Conservation (phyloP, 2,888 invertebrate genomes). For the Tuberolachnus salignus region DNA sequence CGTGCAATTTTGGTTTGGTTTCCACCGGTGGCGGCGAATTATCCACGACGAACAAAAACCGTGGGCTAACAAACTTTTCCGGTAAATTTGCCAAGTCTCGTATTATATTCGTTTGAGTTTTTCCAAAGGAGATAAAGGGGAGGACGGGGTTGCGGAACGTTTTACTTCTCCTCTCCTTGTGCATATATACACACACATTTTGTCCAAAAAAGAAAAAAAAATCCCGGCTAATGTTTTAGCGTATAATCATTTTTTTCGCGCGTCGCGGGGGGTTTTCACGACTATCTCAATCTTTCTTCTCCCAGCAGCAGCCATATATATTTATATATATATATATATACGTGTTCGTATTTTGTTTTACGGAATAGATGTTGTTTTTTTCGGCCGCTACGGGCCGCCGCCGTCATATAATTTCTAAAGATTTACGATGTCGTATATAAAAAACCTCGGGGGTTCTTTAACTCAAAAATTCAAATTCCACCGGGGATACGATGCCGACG, state of each 20-base stretch:
- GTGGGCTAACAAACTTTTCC: constrained; percentile 15
- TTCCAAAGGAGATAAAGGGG: not conserved
- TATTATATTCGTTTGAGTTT: constrained; percentile 8
- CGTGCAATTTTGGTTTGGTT: constrained; percentile 28
- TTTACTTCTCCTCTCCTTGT: not conserved
- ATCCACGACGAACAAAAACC: constrained; percentile 40
- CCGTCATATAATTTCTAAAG: constrained; percentile 40
- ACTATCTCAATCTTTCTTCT: not conserved
- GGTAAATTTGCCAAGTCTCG: constrained; percentile 16
- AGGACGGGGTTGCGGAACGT: not conserved
- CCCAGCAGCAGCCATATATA: not conserved
- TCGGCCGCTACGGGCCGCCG: not conserved
- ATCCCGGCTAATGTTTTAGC: constrained; percentile 23
- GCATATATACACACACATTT: not conserved
- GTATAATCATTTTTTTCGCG: constrained; percentile 32
- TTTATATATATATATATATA: constrained; percentile 28
- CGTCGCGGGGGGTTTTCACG: constrained; percentile 3
- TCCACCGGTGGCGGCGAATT: constrained; percentile 22
- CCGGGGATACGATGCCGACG: constrained; percentile 16
- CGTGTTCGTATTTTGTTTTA: constrained; percentile 13
- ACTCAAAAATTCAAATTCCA: constrained; percentile 53
- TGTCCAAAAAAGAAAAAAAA: no score
- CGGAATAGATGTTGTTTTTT: constrained; percentile 48
- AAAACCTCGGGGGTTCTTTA: constrained; percentile 55
- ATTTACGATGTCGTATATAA: constrained; percentile 46